These are phyloP conservation scores for Laterallus jamaicensis DNA, from an alignment of 2,113 vertebrate genomes.

Conservation along the genomic window DNA sequence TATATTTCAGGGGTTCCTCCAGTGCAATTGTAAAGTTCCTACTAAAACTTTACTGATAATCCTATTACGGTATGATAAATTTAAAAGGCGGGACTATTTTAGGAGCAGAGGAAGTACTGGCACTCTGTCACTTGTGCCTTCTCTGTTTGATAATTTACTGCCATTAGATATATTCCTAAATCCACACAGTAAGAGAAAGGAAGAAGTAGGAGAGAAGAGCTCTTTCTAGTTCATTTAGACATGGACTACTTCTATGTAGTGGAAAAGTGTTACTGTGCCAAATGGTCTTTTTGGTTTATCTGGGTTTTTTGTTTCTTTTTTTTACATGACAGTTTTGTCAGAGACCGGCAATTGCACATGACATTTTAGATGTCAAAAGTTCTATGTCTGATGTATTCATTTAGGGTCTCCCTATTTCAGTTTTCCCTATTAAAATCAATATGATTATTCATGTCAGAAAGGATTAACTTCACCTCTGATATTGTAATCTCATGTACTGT, in stretches of 20 bases:
- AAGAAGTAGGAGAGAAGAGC: not conserved
- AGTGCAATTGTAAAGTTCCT: no score
- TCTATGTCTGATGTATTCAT: not conserved
- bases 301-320: not conserved
- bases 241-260: not conserved
- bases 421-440: not conserved
- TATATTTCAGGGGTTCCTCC: no score
- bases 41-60: not conserved
- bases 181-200: not conserved
- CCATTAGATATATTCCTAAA: not conserved
- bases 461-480: not conserved
- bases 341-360: not conserved
- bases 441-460: not conserved
- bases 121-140: not conserved
- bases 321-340: not conserved
- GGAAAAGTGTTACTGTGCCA: not conserved
- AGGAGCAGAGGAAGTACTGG: not conserved
- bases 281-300: not conserved
- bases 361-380: not conserved
- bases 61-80: not conserved
- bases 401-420: not conserved
- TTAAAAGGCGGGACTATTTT: not conserved
- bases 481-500: not conserved
- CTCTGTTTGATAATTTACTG: not conserved
- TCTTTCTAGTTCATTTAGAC: not conserved